Conservation (phyloP, 2,888 invertebrate species). For the Cremastinae sp. region DNA sequence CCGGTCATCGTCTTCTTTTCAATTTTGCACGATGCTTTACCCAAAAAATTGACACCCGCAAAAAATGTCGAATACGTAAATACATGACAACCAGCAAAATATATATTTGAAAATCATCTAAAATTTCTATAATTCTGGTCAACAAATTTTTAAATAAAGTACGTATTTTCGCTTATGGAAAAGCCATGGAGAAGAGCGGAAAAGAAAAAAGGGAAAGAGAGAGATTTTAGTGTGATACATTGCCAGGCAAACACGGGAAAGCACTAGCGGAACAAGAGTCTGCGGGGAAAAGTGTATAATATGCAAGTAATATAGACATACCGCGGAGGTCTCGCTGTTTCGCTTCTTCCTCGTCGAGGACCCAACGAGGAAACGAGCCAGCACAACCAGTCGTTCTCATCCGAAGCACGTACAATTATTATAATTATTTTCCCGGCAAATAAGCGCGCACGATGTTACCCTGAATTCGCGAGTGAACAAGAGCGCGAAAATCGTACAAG, state of each 20-base stretch:
- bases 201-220: constrained; percentile 4
- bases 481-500: constrained; percentile 4
- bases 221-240: constrained; percentile 58
- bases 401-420: constrained; percentile 48
- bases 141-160: neutral
- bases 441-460: neutral
- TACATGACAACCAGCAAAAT: too few species aligned
- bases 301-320: neutral
- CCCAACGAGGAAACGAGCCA: constrained; percentile 35
- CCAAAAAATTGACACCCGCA: constrained; percentile 39
- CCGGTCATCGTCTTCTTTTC: too few species aligned
- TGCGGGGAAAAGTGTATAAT: constrained; percentile 16
- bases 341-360: constrained; percentile 16
- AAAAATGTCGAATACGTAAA: too few species aligned
- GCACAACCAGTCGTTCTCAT: constrained; percentile 22
- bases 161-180: constrained; percentile 8
- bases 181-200: neutral
- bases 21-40: constrained; percentile 1
- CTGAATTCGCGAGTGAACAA: neutral
- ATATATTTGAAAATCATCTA: too few species aligned
- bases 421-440: constrained; percentile 53
- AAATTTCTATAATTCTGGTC: too few species aligned
- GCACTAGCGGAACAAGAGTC: constrained; percentile 55
- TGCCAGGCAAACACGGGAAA: constrained; percentile 60
- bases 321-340: constrained; percentile 29